Conservation (phyloP, 2,888 invertebrate species). For the Leptopilina myrica region DNA sequence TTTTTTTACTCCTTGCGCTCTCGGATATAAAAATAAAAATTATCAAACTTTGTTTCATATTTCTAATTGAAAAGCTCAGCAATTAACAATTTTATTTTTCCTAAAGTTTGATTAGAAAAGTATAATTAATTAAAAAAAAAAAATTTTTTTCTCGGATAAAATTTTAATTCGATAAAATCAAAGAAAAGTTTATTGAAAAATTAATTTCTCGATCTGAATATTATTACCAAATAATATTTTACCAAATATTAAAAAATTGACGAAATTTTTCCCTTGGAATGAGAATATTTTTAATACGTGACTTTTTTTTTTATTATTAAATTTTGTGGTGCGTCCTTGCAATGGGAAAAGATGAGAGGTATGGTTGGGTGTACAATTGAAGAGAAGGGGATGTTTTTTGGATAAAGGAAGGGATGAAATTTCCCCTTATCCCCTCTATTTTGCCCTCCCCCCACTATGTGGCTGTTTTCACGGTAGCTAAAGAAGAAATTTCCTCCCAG, state of each 20-base stretch:
- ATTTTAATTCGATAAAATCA: no score
- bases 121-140: no score
- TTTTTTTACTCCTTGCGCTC: background rate
- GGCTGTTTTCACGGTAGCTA: background rate
- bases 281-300: no score
- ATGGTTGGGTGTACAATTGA: background rate
- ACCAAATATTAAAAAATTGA: background rate
- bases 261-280: no score
- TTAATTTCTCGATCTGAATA: no score
- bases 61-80: background rate
- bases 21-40: background rate
- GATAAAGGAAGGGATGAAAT: background rate
- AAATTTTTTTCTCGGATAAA: no score
- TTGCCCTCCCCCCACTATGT: background rate
- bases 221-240: background rate
- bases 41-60: background rate
- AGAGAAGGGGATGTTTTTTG: background rate
- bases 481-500: slow-evolving; percentile 50
- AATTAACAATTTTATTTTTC: no score
- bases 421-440: slow-evolving; percentile 15
- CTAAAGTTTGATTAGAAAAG: no score
- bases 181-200: no score
- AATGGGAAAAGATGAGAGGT: background rate
- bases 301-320: background rate
- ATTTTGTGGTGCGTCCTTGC: background rate